Percentiles rank a stretch among this genome's conserved stretches.
These are phyloP conservation scores for Gobiocypris rarus DNA, from an alignment of 2,113 vertebrate species.

Conservation along the genomic window DNA sequence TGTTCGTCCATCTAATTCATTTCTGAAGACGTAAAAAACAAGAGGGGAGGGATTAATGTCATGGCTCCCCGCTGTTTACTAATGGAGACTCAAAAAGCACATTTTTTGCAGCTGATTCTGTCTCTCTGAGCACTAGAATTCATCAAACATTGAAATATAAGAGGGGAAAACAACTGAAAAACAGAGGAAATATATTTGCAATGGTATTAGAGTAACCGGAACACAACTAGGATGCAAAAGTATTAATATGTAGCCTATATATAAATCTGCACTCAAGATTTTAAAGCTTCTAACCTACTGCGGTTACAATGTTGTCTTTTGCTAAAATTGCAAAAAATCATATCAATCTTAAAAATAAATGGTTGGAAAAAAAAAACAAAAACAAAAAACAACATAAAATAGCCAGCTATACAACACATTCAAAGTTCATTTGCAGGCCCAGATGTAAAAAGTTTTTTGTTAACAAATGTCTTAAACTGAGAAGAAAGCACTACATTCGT, in stretches of 20 bases:
- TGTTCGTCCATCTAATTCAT: constrained; percentile 37
- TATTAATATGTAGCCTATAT: constrained; percentile 4
- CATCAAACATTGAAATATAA: neutral
- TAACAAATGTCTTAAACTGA: neutral
- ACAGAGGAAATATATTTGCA: neutral
- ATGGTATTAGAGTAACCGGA: neutral
- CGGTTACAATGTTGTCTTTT: neutral
- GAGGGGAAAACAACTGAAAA: neutral
- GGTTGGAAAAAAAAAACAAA: neutral
- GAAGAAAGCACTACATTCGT: constrained; percentile 15
- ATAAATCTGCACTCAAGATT: neutral
- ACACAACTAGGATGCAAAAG: neutral
- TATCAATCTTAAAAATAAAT: neutral
- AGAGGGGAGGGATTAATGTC: neutral
- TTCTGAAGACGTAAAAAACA: neutral
- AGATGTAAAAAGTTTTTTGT: too few species aligned
- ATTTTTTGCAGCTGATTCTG: neutral
- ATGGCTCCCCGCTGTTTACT: constrained; percentile 3
- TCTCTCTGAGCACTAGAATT: neutral
- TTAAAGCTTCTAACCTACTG: constrained; percentile 3
- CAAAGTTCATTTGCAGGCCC: constrained; percentile 48
- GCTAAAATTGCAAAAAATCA: neutral
- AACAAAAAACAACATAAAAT: neutral
- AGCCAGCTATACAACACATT: constrained; percentile 50
- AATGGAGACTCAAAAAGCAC: neutral